Base-by-base conservation (phyloP, 2,888 invertebrate genomes). In the Frankliniella intonsa region DNA sequence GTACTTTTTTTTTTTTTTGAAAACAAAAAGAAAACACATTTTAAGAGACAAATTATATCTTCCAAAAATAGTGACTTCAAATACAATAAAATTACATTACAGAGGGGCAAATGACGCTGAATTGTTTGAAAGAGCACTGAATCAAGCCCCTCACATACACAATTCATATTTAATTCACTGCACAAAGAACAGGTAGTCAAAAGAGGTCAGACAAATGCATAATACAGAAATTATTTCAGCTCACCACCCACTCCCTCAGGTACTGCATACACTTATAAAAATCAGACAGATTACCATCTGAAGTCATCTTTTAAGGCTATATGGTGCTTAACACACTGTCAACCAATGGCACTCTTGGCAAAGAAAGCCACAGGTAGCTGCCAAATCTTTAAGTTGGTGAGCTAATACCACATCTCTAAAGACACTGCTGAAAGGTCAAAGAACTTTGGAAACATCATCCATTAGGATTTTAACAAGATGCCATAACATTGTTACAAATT, bases 11-110 rank as follows among this genome's bases (percentile, higher is more conserved):
- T 38, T 38, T 38, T 38, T 38, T 38, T 38, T 38, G 69, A 10
- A 76, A 76, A 22, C 7, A 17, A 62, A 62, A 25, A 25, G 11
- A 25, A 76, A 76, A 76, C 5, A 55, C 25, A 76, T 11, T 25
- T 76, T 76, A 76, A 76, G 69, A 76, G 69, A 76, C 69, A 76
- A 76, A 76, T 76, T 76, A 76, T 76, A 76, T 76, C 69, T 76
- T 76, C 69, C 69, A 76, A 76, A 76, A 76, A 76, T 76, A 76
- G 69, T 76, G 69, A 76, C 25, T 76, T 76, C 69, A 76, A 76
- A 9, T 76, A 76, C 25, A 76, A 76, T 76, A 76, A 76, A 76
- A 76, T 76, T 76, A 76, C 25, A 76, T 76, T 25, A 76, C 22
- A 76, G 69, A 25, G 69, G 69, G 69, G 38, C 38, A 76, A 76